These are phyloP conservation scores for Drosophila aldrichi DNA, from an alignment of 2,888 invertebrate species.

Conservation along the genomic window DNA sequence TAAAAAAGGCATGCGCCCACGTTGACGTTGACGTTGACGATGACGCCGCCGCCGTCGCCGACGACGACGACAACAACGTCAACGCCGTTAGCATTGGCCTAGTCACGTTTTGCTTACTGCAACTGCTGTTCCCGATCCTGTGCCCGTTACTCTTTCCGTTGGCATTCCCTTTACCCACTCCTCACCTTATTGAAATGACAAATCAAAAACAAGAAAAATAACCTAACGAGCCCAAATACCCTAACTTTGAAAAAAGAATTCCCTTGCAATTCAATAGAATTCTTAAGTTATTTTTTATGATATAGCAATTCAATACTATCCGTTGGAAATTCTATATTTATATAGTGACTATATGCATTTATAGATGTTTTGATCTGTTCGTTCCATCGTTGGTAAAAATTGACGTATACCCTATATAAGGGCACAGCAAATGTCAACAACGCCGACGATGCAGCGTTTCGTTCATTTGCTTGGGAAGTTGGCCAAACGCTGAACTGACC, in stretches of 20 bases:
- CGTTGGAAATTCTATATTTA: not conserved
- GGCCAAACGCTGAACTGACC: constrained; percentile 26
- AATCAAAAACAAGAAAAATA: constrained; percentile 8
- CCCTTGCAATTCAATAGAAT: not conserved
- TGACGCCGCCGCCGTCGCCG: not conserved
- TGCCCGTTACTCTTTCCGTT: constrained; percentile 3
- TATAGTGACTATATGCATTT: not conserved
- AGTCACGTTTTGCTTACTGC: constrained; percentile 60
- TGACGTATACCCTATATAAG: not conserved
- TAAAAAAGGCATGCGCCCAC: constrained; percentile 47
- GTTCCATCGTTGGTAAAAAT: not conserved
- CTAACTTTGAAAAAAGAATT: not conserved
- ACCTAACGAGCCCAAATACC: not conserved
- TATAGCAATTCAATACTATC: not conserved
- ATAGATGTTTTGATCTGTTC: not conserved
- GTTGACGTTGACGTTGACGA: constrained; percentile 12
- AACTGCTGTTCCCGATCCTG: constrained; percentile 1
- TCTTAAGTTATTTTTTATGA: not conserved
- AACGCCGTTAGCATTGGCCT: constrained; percentile 56
- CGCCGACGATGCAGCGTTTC: constrained; percentile 6
- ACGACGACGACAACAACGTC: constrained; percentile 4
- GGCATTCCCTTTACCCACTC: not conserved
- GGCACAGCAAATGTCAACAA: not conserved
- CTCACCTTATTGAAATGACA: not conserved
- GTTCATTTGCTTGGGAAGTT: constrained; percentile 44